phyloP scores from a whole-genome alignment of 2,113 vertebrate genomes.

The Ceyx melanurus region DNA sequence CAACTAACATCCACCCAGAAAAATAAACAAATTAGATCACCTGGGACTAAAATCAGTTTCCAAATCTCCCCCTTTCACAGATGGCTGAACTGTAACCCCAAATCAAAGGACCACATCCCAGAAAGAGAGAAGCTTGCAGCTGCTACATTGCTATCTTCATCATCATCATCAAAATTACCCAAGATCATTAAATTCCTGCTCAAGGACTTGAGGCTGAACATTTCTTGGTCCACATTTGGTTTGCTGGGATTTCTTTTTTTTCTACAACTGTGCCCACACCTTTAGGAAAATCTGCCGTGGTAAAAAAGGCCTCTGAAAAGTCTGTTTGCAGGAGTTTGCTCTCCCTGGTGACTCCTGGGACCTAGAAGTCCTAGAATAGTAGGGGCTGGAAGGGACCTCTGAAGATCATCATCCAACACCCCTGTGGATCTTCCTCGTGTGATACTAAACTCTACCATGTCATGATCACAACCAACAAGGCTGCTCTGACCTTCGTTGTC shows the following conservation, averaged over 20 bases:
- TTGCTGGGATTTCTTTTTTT: neutral
- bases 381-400: no score
- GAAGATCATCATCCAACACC: no score
- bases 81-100: rapidly evolving
- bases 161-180: neutral
- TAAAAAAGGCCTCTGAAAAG: rapidly evolving
- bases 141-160: neutral
- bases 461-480: no score
- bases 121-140: neutral
- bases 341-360: neutral
- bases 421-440: no score
- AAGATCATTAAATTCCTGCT: neutral
- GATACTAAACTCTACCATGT: no score
- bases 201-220: neutral
- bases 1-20: neutral
- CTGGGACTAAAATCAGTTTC: rapidly evolving
- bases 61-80: neutral
- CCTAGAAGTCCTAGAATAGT: neutral
- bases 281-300: neutral
- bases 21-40: no score
- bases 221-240: neutral
- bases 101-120: rapidly evolving
- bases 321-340: rapidly evolving
- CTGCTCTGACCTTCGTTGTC: no score
- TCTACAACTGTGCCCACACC: neutral